Evolutionary conservation across 1,140 invertebrate genomes (phyloP).

Genomic region (Orchesella cincta): DNA sequence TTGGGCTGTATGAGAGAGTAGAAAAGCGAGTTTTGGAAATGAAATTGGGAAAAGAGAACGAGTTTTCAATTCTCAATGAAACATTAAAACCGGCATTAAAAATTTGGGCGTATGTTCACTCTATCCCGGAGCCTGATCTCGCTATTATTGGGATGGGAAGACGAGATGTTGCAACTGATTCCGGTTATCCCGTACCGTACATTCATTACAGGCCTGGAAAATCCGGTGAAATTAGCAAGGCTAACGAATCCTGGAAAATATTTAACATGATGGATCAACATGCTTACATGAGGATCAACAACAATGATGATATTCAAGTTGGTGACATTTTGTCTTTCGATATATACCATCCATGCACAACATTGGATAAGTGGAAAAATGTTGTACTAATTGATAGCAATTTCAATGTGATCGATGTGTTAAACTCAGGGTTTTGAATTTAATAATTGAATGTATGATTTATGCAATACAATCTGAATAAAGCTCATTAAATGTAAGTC

Average conservation of each 20-base stretch:
- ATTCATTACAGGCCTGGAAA: constrained; percentile 26
- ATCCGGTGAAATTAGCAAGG: neutral
- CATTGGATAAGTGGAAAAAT: constrained; percentile 44
- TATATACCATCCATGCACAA: constrained; percentile 46
- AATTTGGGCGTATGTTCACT: constrained; percentile 48
- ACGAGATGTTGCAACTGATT: constrained; percentile 43
- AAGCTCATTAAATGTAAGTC: no score
- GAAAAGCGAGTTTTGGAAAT: constrained; percentile 28
- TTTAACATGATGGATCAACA: constrained; percentile 50
- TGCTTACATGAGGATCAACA: constrained; percentile 37
- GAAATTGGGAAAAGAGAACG: constrained; percentile 12
- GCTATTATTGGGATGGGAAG: constrained; percentile 44
- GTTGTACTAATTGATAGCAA: constrained; percentile 32
- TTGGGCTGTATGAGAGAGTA: constrained; percentile 32
- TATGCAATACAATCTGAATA: no score
- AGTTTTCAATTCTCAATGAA: neutral
- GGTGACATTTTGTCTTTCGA: constrained; percentile 47
- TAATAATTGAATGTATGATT: neutral
- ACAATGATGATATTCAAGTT: constrained; percentile 29
- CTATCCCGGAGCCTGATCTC: constrained; percentile 38
- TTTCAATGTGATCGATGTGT: constrained; percentile 5
- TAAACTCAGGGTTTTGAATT: neutral
- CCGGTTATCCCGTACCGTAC: constrained; percentile 43
- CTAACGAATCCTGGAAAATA: constrained; percentile 32
- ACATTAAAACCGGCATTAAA: constrained; percentile 36